phyloP scores from a whole-genome alignment of 1,140 invertebrate genomes.

The Alviniconcha marisindica region DNA sequence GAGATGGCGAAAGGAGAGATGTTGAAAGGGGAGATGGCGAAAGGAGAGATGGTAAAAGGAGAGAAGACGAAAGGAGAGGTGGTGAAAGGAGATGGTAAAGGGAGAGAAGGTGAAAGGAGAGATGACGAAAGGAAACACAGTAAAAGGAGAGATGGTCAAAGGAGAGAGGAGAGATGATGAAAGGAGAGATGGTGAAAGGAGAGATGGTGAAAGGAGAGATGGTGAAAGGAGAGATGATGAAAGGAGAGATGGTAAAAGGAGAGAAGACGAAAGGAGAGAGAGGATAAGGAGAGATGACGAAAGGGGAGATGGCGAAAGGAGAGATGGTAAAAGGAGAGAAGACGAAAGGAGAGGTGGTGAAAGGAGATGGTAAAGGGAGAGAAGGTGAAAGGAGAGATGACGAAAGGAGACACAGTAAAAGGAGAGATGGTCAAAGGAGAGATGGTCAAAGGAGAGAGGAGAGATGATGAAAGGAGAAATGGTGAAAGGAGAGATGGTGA shows the following conservation, averaged over 20 bases:
- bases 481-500: background rate
- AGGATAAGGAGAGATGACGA: background rate
- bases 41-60: background rate
- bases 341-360: background rate
- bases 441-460: background rate
- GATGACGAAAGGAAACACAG: background rate
- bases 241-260: background rate
- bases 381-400: background rate
- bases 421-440: too few species aligned
- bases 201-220: background rate
- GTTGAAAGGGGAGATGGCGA: background rate
- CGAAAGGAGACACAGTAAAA: background rate
- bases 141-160: background rate
- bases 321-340: background rate
- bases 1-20: background rate
- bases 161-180: background rate
- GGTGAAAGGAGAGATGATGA: background rate
- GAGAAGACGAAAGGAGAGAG: background rate
- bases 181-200: background rate
- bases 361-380: background rate
- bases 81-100: background rate
- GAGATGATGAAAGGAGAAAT: background rate
- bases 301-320: background rate
- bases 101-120: constrained; percentile 5
- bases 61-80: background rate